Conservation (phyloP, 1,140 invertebrate species). For the Diprion similis region DNA sequence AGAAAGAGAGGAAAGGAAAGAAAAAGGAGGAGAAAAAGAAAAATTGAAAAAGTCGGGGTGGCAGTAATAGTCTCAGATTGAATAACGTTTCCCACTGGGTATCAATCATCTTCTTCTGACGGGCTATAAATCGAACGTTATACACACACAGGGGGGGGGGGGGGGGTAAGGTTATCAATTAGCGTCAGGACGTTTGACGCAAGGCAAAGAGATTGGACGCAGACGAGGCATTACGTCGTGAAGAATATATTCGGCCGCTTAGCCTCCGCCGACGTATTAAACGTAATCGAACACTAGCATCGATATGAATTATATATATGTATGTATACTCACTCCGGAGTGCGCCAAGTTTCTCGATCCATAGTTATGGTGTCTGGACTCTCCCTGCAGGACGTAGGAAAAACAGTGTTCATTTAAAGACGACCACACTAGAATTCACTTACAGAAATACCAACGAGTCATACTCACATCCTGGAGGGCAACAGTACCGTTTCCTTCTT, state of each 20-base stretch:
- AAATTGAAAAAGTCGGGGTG: not conserved
- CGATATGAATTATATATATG: constrained; percentile 14
- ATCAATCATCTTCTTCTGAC: not conserved
- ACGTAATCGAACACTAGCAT: too few relatives aligned
- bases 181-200: not conserved
- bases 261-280: too few relatives aligned
- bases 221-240: not conserved
- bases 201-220: not conserved
- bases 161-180: not conserved
- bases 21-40: not conserved
- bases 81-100: not conserved
- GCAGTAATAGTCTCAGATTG: constrained; percentile 5
- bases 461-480: constrained; percentile 47
- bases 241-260: not conserved
- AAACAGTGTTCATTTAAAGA: constrained; percentile 18
- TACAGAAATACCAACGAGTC: not conserved
- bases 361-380: constrained; percentile 49
- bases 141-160: not conserved
- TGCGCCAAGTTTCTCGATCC: constrained; percentile 48
- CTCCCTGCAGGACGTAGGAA: constrained; percentile 35
- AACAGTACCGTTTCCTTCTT: constrained; percentile 39
- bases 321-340: constrained; percentile 45
- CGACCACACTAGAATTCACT: not conserved
- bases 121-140: constrained; percentile 5
- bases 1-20: not conserved